Evolutionary conservation across 64 coral and sea anemone species (phyloP).

Genomic region (Hydrozoanthus tunicans): DNA sequence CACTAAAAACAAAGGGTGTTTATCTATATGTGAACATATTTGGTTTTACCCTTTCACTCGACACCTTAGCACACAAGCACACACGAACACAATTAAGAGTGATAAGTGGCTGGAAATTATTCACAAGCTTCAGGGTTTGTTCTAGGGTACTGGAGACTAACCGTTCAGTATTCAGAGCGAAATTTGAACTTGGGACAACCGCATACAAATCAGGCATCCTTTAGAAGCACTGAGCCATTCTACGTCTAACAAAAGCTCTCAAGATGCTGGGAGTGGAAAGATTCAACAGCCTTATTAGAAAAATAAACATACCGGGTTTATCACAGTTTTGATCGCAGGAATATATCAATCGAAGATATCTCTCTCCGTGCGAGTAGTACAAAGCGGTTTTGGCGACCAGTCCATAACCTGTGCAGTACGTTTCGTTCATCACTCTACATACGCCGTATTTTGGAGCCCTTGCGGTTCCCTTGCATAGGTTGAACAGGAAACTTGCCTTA

Average conservation of each 20-base stretch:
- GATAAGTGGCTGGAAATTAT: too few species aligned
- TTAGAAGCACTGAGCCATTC: too few species aligned
- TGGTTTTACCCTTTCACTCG: too few species aligned
- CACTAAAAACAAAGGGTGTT: too few species aligned
- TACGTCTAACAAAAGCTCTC: not conserved
- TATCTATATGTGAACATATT: too few species aligned
- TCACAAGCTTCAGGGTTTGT: too few species aligned
- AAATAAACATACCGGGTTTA: not conserved
- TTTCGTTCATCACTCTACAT: slow-evolving; percentile 16
- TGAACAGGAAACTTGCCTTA: slow-evolving; percentile 19
- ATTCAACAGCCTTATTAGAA: not conserved
- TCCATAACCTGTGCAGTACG: not conserved
- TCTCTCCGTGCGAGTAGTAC: slow-evolving; percentile 37
- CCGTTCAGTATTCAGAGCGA: too few species aligned
- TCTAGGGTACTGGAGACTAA: too few species aligned
- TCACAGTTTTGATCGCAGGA: slow-evolving; percentile 18
- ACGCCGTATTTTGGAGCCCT: not conserved
- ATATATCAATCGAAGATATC: slow-evolving; percentile 18
- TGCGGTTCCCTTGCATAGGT: slow-evolving; percentile 27
- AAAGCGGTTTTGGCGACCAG: not conserved
- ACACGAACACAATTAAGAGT: too few species aligned
- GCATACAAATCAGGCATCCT: too few species aligned
- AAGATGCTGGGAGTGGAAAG: not conserved
- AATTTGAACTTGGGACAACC: too few species aligned
- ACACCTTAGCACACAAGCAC: too few species aligned